Base-by-base conservation (phyloP, 2,888 invertebrate genomes). In the Volucella bombylans region DNA sequence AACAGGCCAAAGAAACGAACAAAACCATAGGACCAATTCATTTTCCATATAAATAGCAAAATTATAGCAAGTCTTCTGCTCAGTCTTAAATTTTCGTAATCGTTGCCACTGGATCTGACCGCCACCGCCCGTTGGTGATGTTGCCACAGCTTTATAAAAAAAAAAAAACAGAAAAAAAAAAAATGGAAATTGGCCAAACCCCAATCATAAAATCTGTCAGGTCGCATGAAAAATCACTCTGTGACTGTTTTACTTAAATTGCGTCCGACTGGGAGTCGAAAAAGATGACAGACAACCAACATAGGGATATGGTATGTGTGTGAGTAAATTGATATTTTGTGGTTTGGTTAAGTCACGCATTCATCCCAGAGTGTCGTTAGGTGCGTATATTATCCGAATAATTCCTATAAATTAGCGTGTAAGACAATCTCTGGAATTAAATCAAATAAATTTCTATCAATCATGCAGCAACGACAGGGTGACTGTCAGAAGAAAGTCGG, bases 41-140 rank as follows among this genome's bases (percentile, higher is more conserved):
- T 52, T 82, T 72, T 87, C 86, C 87, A 87, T 87, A 69, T 73
- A 86, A 71, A 76, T 87, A 49, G 68, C 64, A 68, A 74, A 83
- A 83, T 80, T 83, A 82, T 80, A 59, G 68, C 38, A 50, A 15
- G 18, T 57, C 54, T 12, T 14, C 49, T 14, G 14, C 54, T 41
- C 8, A 52, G 77, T 54, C 62, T 77, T 62, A 69, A 69, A 55
- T 62, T 62, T 61, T 62, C 77, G 52, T 69, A 77, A 69, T 77
- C 77, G 55, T 47, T 67, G 50, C 59, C 74, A 74, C 59, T 68
- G 52, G 61, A 77, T 69, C 69, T 62, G 61, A 23, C 57, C 47
- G 31, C 38, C 52, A 12, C n/a, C 8, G 31, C 23, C 9, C 11
- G 39, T 6, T 23, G 23, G 12, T 23, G 14, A 12, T 15, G 59